Conservation (phyloP, 1,140 invertebrate genomes). For the Scaptomyza graminum region DNA sequence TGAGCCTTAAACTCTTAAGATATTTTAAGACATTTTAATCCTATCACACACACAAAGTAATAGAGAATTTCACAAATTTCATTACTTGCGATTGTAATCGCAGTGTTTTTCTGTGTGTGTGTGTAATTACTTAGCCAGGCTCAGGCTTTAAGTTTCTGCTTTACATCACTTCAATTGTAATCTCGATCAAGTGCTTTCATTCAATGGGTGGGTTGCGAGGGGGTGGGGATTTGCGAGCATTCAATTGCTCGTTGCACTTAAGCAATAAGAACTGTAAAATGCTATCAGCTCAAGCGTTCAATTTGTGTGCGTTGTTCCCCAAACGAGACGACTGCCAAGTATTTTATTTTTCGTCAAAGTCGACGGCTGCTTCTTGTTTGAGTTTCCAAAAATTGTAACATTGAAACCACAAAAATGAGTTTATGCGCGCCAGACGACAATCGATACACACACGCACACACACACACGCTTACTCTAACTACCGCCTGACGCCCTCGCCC, state of each 20-base stretch:
- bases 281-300: constrained; percentile 39
- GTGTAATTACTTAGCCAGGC: constrained; percentile 19
- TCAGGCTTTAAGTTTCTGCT: constrained; percentile 14
- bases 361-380: constrained; percentile 37
- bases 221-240: too few species aligned
- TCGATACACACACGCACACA: constrained; percentile 13
- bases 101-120: not conserved
- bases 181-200: constrained; percentile 4
- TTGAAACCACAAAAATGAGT: constrained; percentile 45
- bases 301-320: constrained; percentile 20
- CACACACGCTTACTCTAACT: too few species aligned
- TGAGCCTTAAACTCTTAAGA: too few species aligned
- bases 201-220: not conserved
- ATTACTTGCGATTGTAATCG: constrained; percentile 9
- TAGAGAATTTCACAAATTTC: not conserved
- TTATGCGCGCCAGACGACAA: constrained; percentile 25
- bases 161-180: constrained; percentile 6
- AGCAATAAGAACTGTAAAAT: constrained; percentile 41
- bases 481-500: not conserved
- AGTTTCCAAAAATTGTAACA: constrained; percentile 46
- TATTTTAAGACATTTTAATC: too few species aligned
- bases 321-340: constrained; percentile 23
- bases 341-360: constrained; percentile 27
- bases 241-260: constrained; percentile 12
- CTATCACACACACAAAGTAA: too few species aligned